These are phyloP conservation scores for Steromphala cineraria DNA, from an alignment of 2,888 invertebrate species.

Conservation along the genomic window DNA sequence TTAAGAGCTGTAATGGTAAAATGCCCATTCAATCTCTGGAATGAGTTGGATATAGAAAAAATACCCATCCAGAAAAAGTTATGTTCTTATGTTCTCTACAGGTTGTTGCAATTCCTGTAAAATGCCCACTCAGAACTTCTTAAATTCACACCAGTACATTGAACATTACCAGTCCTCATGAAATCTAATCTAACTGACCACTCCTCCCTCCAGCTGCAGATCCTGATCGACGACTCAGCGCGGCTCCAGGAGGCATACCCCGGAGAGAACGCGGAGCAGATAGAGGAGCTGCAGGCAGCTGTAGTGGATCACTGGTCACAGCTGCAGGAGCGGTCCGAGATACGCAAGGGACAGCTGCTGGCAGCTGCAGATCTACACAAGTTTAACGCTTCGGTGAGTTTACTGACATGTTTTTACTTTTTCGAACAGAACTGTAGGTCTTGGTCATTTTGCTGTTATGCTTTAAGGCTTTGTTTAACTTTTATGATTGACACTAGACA, in stretches of 20 bases:
- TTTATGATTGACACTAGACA: too few relatives aligned
- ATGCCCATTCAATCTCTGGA: too few relatives aligned
- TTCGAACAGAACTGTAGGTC: too few relatives aligned
- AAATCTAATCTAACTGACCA: neutral
- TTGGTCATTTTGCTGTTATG: too few relatives aligned
- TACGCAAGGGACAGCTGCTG: slow-evolving; percentile 86
- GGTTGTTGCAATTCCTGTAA: too few relatives aligned
- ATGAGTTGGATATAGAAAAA: too few relatives aligned
- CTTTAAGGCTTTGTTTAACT: too few relatives aligned
- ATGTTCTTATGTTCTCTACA: too few relatives aligned
- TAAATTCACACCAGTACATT: neutral
- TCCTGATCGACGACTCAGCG: slow-evolving; percentile 93
- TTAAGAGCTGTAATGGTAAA: too few relatives aligned
- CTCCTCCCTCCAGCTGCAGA: slow-evolving; percentile 77
- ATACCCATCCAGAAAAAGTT: too few relatives aligned
- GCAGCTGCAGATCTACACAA: slow-evolving; percentile 92
- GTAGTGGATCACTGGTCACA: slow-evolving; percentile 91
- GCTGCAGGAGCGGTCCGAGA: slow-evolving; percentile 88
- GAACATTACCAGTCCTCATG: neutral
- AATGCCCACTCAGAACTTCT: neutral
- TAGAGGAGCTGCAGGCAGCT: slow-evolving; percentile 89
- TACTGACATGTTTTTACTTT: neutral
- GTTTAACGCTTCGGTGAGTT: slow-evolving; percentile 85
- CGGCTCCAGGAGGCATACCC: slow-evolving; percentile 90
- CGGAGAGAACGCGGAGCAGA: slow-evolving; percentile 92